Conservation (phyloP, 2,113 vertebrate genomes). For the Scortum barcoo region DNA sequence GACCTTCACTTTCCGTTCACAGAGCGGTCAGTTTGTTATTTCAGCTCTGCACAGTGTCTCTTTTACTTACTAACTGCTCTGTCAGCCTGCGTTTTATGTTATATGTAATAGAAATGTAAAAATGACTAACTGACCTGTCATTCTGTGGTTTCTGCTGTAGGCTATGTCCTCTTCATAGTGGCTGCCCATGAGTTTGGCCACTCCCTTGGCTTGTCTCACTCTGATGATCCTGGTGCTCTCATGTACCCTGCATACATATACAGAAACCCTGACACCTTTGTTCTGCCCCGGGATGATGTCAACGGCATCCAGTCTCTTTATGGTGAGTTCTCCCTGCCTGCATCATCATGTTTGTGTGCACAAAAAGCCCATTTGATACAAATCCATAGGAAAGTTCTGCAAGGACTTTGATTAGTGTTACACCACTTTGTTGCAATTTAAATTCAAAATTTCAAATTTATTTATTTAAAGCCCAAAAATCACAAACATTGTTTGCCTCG, state of each 20-base stretch:
- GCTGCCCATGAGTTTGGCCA: constrained; percentile 96
- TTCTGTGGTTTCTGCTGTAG: constrained; percentile 71
- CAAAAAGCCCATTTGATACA: background rate
- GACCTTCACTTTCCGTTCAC: constrained; percentile 75
- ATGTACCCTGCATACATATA: constrained; percentile 93
- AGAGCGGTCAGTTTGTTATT: constrained; percentile 14
- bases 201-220: constrained; percentile 92
- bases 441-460: too few relatives aligned
- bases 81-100: too few relatives aligned
- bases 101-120: too few relatives aligned
- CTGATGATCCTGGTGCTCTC: constrained; percentile 89
- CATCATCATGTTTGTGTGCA: background rate
- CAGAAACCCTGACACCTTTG: constrained; percentile 82
- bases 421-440: too few relatives aligned
- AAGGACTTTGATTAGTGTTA: too few relatives aligned
- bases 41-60: too few relatives aligned
- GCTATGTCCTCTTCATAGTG: constrained; percentile 90
- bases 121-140: too few relatives aligned
- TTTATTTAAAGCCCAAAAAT: too few relatives aligned
- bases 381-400: too few relatives aligned
- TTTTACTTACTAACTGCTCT: too few relatives aligned
- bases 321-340: constrained; percentile 80
- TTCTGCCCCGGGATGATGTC: constrained; percentile 90
- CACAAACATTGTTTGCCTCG: too few relatives aligned
- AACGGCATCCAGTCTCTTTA: constrained; percentile 93